Conservation (phyloP, 2,113 vertebrate genomes). For the Lepidothrix coronata region DNA sequence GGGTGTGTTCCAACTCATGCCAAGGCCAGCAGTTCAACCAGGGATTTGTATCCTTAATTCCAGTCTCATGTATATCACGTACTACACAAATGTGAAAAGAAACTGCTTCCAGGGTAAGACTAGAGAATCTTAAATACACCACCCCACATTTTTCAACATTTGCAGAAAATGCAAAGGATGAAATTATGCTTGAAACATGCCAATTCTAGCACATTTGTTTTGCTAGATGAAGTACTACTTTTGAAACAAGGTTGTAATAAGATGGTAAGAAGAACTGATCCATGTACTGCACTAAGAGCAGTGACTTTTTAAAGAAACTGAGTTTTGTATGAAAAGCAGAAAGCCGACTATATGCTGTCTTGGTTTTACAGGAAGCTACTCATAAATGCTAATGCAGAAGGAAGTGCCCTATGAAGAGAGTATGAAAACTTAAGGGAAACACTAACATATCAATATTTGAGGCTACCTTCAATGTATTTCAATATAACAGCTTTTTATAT, state of each 20-base stretch:
- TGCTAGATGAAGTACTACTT: background rate
- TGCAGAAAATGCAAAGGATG: background rate
- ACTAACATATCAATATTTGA: background rate
- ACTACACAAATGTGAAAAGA: background rate
- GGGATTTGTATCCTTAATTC: slow-evolving; percentile 45
- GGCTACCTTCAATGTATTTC: background rate
- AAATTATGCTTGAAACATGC: background rate
- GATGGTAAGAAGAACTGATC: background rate
- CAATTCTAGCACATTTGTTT: background rate
- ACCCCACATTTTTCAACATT: background rate
- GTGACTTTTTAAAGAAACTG: background rate
- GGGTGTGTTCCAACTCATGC: slow-evolving; percentile 42
- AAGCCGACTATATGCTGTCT: background rate
- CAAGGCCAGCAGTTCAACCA: slow-evolving; percentile 30
- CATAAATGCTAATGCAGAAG: background rate
- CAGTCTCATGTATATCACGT: background rate
- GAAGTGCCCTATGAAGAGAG: background rate
- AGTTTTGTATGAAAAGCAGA: background rate
- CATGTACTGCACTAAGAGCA: background rate
- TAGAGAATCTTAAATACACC: background rate
- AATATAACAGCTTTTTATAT: background rate
- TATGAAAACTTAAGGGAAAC: background rate
- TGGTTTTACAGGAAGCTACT: background rate
- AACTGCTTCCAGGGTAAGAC: slow-evolving; percentile 15
- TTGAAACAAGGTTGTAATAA: background rate